These are phyloP conservation scores for Pithys albifrons DNA, from an alignment of 2,113 vertebrate species.

Conservation along the genomic window DNA sequence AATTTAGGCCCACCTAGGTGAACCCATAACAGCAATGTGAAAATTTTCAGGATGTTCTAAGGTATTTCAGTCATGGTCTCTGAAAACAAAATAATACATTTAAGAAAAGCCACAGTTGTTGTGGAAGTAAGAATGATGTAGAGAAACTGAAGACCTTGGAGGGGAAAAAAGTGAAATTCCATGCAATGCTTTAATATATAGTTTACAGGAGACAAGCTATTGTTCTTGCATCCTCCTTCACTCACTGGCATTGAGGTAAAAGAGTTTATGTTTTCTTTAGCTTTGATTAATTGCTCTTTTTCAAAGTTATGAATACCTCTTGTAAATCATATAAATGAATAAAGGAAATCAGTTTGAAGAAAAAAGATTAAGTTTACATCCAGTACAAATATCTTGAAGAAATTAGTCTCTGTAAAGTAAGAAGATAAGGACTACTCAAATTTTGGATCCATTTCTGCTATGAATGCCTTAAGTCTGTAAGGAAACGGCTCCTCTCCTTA, in stretches of 20 bases:
- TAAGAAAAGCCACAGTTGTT: not conserved
- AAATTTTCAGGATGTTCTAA: not conserved
- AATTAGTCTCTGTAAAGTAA: not conserved
- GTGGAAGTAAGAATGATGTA: not conserved
- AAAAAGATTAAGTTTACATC: not conserved
- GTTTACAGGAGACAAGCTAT: not conserved
- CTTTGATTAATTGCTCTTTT: not conserved
- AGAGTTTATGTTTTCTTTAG: not conserved
- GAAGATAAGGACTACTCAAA: not conserved
- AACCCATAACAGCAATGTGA: no score
- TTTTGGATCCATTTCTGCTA: not conserved
- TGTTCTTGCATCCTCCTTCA: not conserved
- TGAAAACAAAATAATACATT: not conserved
- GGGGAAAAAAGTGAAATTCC: not conserved
- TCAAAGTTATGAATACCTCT: not conserved
- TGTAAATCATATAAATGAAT: not conserved
- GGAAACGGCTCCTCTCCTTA: not conserved
- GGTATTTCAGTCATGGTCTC: not conserved
- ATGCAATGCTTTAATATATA: not conserved
- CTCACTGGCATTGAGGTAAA: not conserved
- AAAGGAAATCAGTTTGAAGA: not conserved
- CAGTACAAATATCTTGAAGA: not conserved
- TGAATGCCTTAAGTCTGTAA: not conserved
- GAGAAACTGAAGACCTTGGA: not conserved
- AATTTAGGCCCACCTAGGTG: no score